phyloP scores from a whole-genome alignment of 2,797 vertebrate genomes.

The Macrochelys suwanniensis region DNA sequence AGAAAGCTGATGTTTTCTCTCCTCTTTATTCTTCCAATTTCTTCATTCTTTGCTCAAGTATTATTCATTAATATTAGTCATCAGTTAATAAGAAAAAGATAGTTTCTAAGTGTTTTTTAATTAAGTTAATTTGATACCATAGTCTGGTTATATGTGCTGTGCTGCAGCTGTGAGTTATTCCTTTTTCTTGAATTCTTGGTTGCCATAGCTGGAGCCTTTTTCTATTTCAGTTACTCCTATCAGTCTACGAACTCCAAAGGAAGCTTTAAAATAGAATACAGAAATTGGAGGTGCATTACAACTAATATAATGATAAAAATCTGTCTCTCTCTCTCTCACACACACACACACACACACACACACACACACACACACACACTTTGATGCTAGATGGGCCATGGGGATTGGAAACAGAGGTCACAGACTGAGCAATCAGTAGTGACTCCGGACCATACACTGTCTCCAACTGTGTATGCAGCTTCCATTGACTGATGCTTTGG shows the following conservation, averaged over 20 bases:
- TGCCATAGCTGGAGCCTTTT: constrained; percentile 98
- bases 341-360: neutral
- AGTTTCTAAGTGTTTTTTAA: constrained; percentile 84
- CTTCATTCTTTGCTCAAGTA: constrained; percentile 84
- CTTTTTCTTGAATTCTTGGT: constrained; percentile 95
- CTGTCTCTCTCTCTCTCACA: neutral
- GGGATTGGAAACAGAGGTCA: neutral
- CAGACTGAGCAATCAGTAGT: neutral
- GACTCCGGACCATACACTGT: neutral
- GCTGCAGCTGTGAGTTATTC: constrained; percentile 83
- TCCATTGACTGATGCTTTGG: neutral
- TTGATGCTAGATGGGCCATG: neutral
- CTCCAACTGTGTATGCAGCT: neutral
- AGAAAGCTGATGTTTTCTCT: constrained; percentile 61
- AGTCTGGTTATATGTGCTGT: constrained; percentile 71
- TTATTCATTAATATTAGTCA: constrained; percentile 85
- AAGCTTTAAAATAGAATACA: constrained; percentile 86
- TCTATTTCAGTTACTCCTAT: constrained; percentile 98
- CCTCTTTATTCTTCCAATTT: constrained; percentile 69
- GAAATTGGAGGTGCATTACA: constrained; percentile 50
- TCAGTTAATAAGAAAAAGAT: constrained; percentile 86
- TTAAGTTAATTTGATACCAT: constrained; percentile 79
- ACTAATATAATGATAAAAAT: neutral
- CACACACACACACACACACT: neutral
- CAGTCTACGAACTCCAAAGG: constrained; percentile 95